Evolutionary conservation across 2,113 vertebrate species (phyloP).

Genomic region (Phrynocephalus versicolor): DNA sequence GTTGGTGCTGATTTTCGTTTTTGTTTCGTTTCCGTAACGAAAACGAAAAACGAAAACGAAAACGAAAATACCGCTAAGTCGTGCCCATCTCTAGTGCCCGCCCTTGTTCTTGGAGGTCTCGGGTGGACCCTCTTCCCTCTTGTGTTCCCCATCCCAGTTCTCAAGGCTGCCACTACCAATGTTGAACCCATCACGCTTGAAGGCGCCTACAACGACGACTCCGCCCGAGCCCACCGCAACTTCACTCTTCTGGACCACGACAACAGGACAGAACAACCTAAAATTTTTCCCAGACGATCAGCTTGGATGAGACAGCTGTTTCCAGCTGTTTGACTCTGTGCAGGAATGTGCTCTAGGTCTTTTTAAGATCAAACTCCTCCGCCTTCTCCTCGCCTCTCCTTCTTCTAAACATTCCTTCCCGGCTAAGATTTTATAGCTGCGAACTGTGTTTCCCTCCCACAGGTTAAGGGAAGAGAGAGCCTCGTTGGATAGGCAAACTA

Average conservation of each 20-base stretch:
- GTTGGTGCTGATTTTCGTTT: too few species aligned
- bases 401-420: background rate
- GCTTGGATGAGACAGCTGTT: background rate
- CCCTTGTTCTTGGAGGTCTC: too few species aligned
- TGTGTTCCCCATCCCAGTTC: background rate
- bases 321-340: background rate
- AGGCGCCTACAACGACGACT: too few species aligned
- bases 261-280: background rate
- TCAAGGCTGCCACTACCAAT: background rate
- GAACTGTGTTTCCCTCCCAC: background rate
- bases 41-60: too few species aligned
- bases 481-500: background rate
- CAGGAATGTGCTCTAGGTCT: background rate
- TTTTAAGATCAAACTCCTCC: background rate
- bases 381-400: too few species aligned
- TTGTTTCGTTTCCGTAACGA: too few species aligned
- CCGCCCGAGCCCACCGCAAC: background rate
- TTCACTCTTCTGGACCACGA: background rate
- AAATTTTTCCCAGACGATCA: background rate
- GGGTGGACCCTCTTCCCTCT: background rate
- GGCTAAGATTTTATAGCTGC: too few species aligned
- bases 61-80: too few species aligned
- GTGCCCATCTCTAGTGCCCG: too few species aligned
- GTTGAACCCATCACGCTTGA: background rate
- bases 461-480: background rate